Percentiles rank a stretch among this genome's conserved stretches.
Conservation (phyloP, 64 coral and sea anemone species). For the Montipora sp. region DNA sequence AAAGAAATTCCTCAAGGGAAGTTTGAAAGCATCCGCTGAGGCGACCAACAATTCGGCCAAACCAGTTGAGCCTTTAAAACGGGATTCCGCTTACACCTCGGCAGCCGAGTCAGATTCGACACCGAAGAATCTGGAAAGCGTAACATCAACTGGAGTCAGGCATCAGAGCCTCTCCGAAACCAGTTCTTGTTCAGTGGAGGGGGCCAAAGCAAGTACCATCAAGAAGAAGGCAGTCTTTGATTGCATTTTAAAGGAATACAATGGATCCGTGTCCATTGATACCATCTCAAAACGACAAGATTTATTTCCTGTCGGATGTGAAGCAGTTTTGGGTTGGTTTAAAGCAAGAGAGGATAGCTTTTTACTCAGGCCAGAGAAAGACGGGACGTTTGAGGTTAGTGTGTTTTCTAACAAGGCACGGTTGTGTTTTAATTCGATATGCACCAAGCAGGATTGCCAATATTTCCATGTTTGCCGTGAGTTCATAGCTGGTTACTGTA, state of each 20-base stretch:
- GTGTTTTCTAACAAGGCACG: background rate
- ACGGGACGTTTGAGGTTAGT: background rate
- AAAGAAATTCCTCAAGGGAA: too few species aligned
- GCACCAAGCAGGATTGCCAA: conserved; percentile 36
- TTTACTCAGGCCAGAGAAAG: conserved; percentile 36
- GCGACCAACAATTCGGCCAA: background rate
- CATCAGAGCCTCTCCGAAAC: background rate
- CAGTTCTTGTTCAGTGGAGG: conserved; percentile 6
- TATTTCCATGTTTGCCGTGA: conserved; percentile 75
- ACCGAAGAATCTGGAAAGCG: too few species aligned
- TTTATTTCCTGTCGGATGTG: conserved; percentile 60
- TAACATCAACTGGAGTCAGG: too few species aligned
- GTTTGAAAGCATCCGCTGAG: too few species aligned
- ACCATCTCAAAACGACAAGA: conserved; percentile 56
- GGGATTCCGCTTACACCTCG: too few species aligned
- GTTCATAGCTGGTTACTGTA: conserved; percentile 47
- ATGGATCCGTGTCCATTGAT: conserved; percentile 49
- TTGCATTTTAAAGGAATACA: conserved; percentile 53
- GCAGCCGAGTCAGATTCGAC: too few species aligned
- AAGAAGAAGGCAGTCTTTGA: conserved; percentile 74
- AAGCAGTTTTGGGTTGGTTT: conserved; percentile 60
- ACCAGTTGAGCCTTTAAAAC: background rate
- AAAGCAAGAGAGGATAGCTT: conserved; percentile 42
- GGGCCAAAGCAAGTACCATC: background rate
- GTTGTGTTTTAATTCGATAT: background rate